phyloP scores from a whole-genome alignment of 2,888 invertebrate species.

The Thecophora atra region DNA sequence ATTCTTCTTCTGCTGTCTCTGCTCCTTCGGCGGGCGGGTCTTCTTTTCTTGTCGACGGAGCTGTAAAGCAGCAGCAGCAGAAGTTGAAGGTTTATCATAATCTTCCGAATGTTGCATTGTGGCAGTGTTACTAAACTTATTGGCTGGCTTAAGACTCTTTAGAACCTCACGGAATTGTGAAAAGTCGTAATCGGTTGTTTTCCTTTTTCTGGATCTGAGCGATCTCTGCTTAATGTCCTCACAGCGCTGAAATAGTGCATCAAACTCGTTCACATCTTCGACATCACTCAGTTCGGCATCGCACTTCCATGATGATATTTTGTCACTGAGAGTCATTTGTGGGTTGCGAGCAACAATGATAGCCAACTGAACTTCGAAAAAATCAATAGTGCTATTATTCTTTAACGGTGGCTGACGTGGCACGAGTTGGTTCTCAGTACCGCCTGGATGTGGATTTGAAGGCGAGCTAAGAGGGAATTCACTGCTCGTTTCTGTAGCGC shows the following conservation, averaged over 20 bases:
- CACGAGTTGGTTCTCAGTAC: slow-evolving; percentile 41
- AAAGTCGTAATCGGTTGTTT: slow-evolving; percentile 47
- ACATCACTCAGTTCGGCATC: slow-evolving; percentile 56
- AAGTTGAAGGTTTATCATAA: slow-evolving; percentile 44
- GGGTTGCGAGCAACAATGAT: slow-evolving; percentile 55
- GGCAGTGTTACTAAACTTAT: too few species aligned
- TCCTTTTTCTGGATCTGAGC: slow-evolving; percentile 31
- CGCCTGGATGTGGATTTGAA: slow-evolving; percentile 57
- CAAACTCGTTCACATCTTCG: slow-evolving; percentile 61
- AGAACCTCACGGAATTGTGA: slow-evolving; percentile 47
- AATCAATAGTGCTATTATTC: slow-evolving; percentile 58
- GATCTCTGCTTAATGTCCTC: slow-evolving; percentile 48
- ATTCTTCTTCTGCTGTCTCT: slow-evolving; percentile 32
- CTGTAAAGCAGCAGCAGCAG: slow-evolving; percentile 41
- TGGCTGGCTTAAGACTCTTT: slow-evolving; percentile 42
- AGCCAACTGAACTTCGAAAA: slow-evolving; percentile 57
- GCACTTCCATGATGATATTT: slow-evolving; percentile 57
- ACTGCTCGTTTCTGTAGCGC: slow-evolving; percentile 55
- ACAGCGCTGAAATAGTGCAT: slow-evolving; percentile 51
- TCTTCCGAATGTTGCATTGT: slow-evolving; percentile 5
- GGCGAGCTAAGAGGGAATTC: slow-evolving; percentile 63
- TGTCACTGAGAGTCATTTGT: slow-evolving; percentile 58
- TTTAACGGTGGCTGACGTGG: slow-evolving; percentile 55
- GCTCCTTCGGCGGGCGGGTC: neutral
- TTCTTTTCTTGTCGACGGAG: slow-evolving; percentile 36